These are phyloP conservation scores for Elysia chlorotica DNA, from an alignment of 1,140 invertebrate species.

Conservation along the genomic window DNA sequence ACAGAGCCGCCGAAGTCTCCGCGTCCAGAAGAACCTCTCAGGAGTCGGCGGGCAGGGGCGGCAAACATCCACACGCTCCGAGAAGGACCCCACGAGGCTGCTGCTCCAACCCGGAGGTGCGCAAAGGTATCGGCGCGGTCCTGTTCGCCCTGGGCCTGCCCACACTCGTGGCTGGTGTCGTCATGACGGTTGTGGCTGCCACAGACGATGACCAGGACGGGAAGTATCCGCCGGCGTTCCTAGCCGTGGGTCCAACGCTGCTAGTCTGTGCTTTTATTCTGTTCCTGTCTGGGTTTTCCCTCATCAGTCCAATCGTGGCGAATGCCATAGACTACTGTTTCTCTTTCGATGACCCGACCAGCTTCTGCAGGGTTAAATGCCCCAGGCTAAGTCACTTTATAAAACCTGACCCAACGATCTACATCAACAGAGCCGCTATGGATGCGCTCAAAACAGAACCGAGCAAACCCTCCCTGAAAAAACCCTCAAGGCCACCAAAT, in stretches of 20 bases:
- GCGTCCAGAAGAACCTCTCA: too few species aligned
- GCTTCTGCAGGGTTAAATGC: conserved; percentile 12
- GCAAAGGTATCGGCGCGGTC: conserved; percentile 6
- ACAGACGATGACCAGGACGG: not conserved
- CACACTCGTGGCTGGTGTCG: conserved; percentile 23
- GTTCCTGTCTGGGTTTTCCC: conserved; percentile 1
- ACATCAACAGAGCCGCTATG: conserved; percentile 9
- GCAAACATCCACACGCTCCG: too few species aligned
- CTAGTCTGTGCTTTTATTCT: conserved; percentile 5
- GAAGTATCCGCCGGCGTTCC: conserved; percentile 14
- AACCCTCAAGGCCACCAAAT: not conserved
- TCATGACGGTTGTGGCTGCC: conserved; percentile 19
- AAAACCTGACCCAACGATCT: not conserved
- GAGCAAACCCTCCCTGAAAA: not conserved
- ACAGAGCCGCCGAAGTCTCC: too few species aligned
- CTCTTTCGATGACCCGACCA: conserved; percentile 1
- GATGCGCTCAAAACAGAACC: conserved; percentile 11
- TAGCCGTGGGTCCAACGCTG: not conserved
- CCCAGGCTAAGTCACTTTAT: conserved; percentile 3
- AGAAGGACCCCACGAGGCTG: too few species aligned
- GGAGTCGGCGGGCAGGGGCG: too few species aligned
- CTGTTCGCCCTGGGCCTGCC: conserved; percentile 11
- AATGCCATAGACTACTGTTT: conserved; percentile 1
- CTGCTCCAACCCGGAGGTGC: conserved; percentile 10
- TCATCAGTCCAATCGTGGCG: not conserved